phyloP scores from a whole-genome alignment of 1,140 invertebrate genomes.

The Triops cancriformis region DNA sequence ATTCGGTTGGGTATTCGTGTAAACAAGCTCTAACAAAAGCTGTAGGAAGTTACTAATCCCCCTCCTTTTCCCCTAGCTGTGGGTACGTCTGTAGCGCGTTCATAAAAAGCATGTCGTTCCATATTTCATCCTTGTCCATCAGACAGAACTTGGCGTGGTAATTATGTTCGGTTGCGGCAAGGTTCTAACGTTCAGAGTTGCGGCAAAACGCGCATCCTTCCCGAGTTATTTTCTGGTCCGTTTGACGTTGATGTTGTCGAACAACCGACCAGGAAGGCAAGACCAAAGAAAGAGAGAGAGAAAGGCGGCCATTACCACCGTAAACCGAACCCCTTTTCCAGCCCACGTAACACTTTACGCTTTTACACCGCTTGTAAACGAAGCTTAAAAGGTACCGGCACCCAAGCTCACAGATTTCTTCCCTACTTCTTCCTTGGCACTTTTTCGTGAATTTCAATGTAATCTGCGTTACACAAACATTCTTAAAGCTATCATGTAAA shows the following conservation, averaged over 20 bases:
- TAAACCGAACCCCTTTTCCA: not conserved
- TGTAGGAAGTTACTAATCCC: not conserved
- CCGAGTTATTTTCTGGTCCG: constrained; percentile 2
- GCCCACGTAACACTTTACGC: not conserved
- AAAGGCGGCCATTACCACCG: not conserved
- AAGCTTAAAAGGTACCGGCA: too few species aligned
- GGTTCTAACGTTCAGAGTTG: not conserved
- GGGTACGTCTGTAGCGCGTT: not conserved
- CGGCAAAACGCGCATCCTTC: not conserved
- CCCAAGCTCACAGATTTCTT: too few species aligned
- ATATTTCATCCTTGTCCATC: constrained; percentile 7
- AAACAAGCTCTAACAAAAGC: too few species aligned
- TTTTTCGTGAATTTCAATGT: too few species aligned
- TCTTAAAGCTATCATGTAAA: too few species aligned
- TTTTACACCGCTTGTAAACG: too few species aligned
- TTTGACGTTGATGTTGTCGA: constrained; percentile 1
- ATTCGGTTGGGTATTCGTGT: not conserved
- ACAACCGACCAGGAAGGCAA: not conserved
- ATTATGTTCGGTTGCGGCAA: not conserved
- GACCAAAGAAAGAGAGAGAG: not conserved
- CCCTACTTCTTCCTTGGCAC: too few species aligned
- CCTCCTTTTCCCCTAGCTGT: not conserved
- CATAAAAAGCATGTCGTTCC: constrained; percentile 9
- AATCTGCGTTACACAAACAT: too few species aligned
- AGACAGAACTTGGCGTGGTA: not conserved